Conservation (phyloP, 2,113 vertebrate species). For the Callipepla squamata region DNA sequence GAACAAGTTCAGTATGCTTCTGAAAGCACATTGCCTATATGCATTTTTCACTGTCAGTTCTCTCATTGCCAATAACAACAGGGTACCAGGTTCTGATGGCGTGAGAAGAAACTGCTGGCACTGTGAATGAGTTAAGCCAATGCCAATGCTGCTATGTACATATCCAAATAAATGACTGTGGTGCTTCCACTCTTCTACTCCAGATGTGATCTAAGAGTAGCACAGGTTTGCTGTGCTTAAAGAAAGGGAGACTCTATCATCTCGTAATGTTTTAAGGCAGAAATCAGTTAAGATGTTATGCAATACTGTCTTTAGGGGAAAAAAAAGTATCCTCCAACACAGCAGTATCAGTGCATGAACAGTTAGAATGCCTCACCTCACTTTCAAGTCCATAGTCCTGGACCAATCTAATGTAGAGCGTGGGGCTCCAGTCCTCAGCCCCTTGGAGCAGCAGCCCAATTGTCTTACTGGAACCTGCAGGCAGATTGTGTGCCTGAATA, state of each 20-base stretch:
- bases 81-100: not conserved
- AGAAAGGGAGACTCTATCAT: not conserved
- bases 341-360: not conserved
- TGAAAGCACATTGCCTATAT: not conserved
- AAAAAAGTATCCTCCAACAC: not conserved
- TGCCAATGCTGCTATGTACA: constrained; percentile 1
- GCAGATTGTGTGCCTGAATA: constrained; percentile 79
- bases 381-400: constrained; percentile 96
- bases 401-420: constrained; percentile 93
- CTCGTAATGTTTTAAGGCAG: not conserved
- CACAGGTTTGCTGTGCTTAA: not conserved
- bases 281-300: not conserved
- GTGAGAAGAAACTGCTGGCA: constrained; percentile 34
- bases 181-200: constrained; percentile 4
- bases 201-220: not conserved
- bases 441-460: constrained; percentile 91
- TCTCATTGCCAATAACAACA: not conserved
- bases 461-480: constrained; percentile 82
- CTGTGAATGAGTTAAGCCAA: constrained; percentile 44
- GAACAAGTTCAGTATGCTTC: not conserved
- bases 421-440: constrained; percentile 91
- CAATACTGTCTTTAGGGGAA: fast-evolving
- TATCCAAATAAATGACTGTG: not conserved
- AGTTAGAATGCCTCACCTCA: constrained; percentile 79
- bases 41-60: not conserved